These are phyloP conservation scores for Scaptomyza montana DNA, from an alignment of 1,140 invertebrate species.

Conservation along the genomic window DNA sequence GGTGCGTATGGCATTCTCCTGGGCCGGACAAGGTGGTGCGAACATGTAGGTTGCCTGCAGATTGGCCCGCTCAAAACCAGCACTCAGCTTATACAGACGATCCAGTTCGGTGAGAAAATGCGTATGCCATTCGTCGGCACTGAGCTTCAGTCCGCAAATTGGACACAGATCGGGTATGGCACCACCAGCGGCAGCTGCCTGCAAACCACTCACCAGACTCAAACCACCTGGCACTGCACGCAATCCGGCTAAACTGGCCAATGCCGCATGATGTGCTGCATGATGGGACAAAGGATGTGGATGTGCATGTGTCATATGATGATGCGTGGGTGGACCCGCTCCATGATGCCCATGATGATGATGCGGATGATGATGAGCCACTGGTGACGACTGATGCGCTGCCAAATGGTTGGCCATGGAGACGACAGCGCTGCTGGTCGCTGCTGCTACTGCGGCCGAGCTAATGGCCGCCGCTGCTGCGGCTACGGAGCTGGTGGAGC, in stretches of 20 bases:
- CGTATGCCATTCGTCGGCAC: conserved; percentile 89
- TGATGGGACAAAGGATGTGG: conserved; percentile 67
- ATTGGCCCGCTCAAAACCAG: conserved; percentile 84
- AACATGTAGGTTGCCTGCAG: conserved; percentile 82
- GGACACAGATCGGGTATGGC: conserved; percentile 86
- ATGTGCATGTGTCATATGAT: conserved; percentile 67
- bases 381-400: conserved; percentile 47
- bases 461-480: conserved; percentile 60
- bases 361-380: conserved; percentile 54
- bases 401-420: conserved; percentile 71
- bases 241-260: conserved; percentile 72
- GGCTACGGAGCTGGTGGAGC: conserved; percentile 67
- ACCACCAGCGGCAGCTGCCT: conserved; percentile 66
- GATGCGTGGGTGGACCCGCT: conserved; percentile 56
- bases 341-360: conserved; percentile 64
- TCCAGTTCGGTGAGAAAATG: conserved; percentile 92
- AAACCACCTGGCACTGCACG: conserved; percentile 65
- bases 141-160: conserved; percentile 90
- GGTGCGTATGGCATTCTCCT: conserved; percentile 85
- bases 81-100: conserved; percentile 88
- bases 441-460: conserved; percentile 45
- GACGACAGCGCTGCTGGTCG: conserved; percentile 61
- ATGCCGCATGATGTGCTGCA: conserved; percentile 71
- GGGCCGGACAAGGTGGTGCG: conserved; percentile 81
- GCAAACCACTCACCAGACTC: conserved; percentile 65